A percentile compares a stretch with the other conserved stretches of the same genome.
phyloP scores from a whole-genome alignment of 2,797 vertebrate genomes.

The Rhabdophis nuchalis region DNA sequence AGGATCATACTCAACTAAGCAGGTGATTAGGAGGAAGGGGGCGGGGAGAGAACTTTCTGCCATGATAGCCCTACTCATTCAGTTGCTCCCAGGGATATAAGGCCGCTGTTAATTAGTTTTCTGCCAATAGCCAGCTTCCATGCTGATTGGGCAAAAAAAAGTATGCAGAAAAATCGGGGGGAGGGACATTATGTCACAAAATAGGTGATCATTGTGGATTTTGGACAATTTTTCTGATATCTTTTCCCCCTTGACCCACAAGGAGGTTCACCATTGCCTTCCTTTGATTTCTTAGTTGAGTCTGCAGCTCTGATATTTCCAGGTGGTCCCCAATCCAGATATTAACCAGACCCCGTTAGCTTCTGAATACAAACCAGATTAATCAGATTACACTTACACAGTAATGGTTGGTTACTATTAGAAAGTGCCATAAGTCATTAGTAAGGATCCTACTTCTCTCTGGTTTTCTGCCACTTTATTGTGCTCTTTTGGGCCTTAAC shows the following conservation, averaged over 20 bases:
- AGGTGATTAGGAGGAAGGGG: slow-evolving; percentile 71
- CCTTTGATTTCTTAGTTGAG: not conserved
- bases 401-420: not conserved
- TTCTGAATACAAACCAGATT: not conserved
- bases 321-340: not conserved
- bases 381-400: not conserved
- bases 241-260: not conserved
- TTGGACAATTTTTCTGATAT: not conserved
- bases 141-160: not conserved
- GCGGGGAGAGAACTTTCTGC: not conserved
- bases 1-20: slow-evolving; percentile 95
- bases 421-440: not conserved
- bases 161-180: not conserved
- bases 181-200: not conserved
- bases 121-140: not conserved
- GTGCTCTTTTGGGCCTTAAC: not conserved
- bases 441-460: not conserved
- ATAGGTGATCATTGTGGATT: not conserved
- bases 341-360: not conserved
- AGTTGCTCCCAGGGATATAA: not conserved
- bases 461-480: not conserved
- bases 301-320: not conserved
- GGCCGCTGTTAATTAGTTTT: not conserved
- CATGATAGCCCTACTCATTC: not conserved
- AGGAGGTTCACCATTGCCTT: not conserved